Evolutionary conservation across 2,113 vertebrate species (phyloP).

Genomic region (Cyanoramphus novaezelandiae): DNA sequence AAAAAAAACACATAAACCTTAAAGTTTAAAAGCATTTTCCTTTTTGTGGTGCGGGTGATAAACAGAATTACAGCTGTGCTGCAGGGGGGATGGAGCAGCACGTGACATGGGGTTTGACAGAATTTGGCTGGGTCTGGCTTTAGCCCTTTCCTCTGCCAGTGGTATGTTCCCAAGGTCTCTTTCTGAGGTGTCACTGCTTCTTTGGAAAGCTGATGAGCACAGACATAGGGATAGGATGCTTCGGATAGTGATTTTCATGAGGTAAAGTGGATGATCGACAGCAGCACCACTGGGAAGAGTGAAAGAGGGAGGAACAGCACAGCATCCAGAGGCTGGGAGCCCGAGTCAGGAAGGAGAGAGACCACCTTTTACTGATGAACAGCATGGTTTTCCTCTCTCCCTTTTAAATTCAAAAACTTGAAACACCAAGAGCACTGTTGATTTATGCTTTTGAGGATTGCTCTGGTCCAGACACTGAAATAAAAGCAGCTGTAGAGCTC

Average conservation of each 20-base stretch:
- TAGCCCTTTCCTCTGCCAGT: background rate
- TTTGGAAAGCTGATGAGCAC: background rate
- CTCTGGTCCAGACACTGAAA: background rate
- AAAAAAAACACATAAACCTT: background rate
- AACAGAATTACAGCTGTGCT: background rate
- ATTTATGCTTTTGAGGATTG: background rate
- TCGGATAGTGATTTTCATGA: constrained; percentile 13
- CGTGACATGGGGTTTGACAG: constrained; percentile 21
- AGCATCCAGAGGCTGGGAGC: background rate
- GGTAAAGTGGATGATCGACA: background rate
- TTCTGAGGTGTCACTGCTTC: background rate
- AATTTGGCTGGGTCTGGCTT: constrained; percentile 21
- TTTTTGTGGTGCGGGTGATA: rapidly evolving
- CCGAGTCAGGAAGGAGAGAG: background rate
- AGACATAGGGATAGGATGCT: background rate
- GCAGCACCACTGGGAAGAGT: background rate
- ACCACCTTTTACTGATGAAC: background rate
- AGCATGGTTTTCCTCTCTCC: background rate
- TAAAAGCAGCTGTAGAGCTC: background rate
- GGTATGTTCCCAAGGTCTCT: background rate
- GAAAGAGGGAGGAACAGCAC: background rate
- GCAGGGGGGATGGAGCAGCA: background rate
- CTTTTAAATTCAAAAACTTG: background rate
- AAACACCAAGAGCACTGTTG: background rate
- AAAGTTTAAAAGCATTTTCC: background rate